Conservation (phyloP, 1,140 invertebrate species). For the Subanguina moxae region DNA sequence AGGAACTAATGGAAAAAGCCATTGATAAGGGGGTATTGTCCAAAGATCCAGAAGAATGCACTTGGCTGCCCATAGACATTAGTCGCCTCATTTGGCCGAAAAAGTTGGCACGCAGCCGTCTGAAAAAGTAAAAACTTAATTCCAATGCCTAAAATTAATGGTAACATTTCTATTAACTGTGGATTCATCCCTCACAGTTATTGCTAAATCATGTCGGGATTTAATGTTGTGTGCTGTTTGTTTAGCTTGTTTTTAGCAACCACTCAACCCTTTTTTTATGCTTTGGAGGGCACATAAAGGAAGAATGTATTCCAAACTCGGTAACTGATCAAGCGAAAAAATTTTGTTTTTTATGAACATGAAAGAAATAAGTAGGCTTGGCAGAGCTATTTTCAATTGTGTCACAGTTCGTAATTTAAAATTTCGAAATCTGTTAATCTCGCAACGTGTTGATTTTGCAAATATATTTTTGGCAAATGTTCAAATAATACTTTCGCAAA, state of each 20-base stretch:
- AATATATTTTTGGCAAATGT: too few species aligned
- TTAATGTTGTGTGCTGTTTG: background rate
- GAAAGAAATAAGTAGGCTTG: too few species aligned
- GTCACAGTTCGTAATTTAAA: too few species aligned
- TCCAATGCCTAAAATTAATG: background rate
- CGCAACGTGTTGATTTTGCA: too few species aligned
- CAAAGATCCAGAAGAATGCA: background rate
- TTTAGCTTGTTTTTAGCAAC: background rate
- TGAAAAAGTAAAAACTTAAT: background rate
- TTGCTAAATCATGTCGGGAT: background rate
- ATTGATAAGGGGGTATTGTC: background rate
- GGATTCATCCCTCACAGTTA: background rate
- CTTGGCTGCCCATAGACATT: background rate
- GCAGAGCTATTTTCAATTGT: too few species aligned
- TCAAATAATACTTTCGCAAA: too few species aligned
- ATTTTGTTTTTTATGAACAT: too few species aligned
- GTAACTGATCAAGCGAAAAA: too few species aligned
- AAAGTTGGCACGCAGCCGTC: constrained; percentile 1
- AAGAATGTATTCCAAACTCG: too few species aligned
- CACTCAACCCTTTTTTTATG: background rate
- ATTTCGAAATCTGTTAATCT: too few species aligned
- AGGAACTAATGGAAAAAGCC: background rate
- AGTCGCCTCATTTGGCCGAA: background rate
- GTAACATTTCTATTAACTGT: background rate
- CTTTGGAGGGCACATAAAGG: too few species aligned